Percentiles rank a stretch among this genome's conserved stretches.
phyloP scores from a whole-genome alignment of 2,113 vertebrate species.

The Hoplias malabaricus region DNA sequence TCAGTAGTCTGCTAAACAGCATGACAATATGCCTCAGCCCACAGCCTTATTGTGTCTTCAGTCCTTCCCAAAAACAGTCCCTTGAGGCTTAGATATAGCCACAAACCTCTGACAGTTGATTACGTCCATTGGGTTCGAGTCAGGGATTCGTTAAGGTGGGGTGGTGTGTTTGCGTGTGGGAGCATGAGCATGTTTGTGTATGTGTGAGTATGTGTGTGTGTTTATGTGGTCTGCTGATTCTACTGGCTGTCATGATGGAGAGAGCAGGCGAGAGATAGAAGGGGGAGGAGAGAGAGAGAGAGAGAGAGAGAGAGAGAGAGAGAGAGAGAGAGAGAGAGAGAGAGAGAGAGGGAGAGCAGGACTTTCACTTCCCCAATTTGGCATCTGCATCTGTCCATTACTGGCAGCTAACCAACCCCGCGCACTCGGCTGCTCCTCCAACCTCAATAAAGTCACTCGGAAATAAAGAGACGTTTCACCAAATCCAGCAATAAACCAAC shows the following conservation, averaged over 20 bases:
- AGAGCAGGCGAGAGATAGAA: constrained; percentile 31
- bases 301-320: too few species aligned
- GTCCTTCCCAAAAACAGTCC: constrained; percentile 27
- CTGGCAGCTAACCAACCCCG: constrained; percentile 46
- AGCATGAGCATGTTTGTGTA: neutral
- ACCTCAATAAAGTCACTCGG: constrained; percentile 47
- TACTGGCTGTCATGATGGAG: constrained; percentile 26
- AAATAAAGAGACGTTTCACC: constrained; percentile 44
- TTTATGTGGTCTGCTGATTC: constrained; percentile 39
- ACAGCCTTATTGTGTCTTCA: constrained; percentile 1
- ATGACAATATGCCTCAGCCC: constrained; percentile 23
- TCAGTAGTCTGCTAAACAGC: neutral
- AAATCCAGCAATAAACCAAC: constrained; percentile 50
- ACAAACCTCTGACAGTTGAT: constrained; percentile 45
- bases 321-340: too few species aligned
- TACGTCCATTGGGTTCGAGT: constrained; percentile 31
- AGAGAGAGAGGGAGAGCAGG: constrained; percentile 31
- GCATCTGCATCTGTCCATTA: constrained; percentile 59
- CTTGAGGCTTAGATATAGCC: constrained; percentile 10
- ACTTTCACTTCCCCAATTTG: constrained; percentile 84
- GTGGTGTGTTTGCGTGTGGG: neutral
- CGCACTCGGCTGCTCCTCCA: constrained; percentile 26
- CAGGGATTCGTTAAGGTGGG: constrained; percentile 37
- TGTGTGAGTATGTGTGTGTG: constrained; percentile 1
- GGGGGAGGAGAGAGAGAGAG: constrained; percentile 32